Evolutionary conservation across 2,797 vertebrate species (phyloP).

Genomic region (Triplophysa yarkandensis): DNA sequence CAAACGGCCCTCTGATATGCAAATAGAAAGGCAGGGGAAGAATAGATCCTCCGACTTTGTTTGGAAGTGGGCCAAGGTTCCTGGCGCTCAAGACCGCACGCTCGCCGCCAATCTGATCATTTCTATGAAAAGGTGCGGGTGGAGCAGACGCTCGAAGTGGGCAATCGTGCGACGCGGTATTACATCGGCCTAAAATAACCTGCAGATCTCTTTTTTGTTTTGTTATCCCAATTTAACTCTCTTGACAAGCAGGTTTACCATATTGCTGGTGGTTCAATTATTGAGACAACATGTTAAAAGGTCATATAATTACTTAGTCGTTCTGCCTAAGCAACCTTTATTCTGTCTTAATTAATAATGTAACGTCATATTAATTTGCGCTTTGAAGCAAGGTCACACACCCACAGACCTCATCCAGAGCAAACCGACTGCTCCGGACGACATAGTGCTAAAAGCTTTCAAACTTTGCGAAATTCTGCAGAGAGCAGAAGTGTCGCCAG

Average conservation of each 20-base stretch:
- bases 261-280: constrained; percentile 35
- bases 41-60: constrained; percentile 83
- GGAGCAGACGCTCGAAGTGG: constrained; percentile 16
- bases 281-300: constrained; percentile 48
- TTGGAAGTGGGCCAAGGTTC: constrained; percentile 88
- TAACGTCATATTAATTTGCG: constrained; percentile 38
- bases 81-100: constrained; percentile 58
- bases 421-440: constrained; percentile 9
- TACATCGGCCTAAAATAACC: constrained; percentile 38
- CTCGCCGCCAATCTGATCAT: constrained; percentile 54
- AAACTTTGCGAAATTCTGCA: background rate
- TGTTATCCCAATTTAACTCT: constrained; percentile 37
- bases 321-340: constrained; percentile 47
- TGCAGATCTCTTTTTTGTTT: constrained; percentile 23
- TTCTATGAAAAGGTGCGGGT: constrained; percentile 45
- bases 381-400: constrained; percentile 44
- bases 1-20: constrained; percentile 98
- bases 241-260: constrained; percentile 24
- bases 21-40: constrained; percentile 85
- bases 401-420: constrained; percentile 23
- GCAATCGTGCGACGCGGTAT: constrained; percentile 35
- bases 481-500: background rate
- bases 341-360: constrained; percentile 50
- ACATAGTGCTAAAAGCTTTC: constrained; percentile 46
- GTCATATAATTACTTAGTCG: constrained; percentile 50